Percentiles rank a stretch among this genome's conserved stretches.
phyloP scores from a whole-genome alignment of 2,113 vertebrate species.

The Mugil cephalus region DNA sequence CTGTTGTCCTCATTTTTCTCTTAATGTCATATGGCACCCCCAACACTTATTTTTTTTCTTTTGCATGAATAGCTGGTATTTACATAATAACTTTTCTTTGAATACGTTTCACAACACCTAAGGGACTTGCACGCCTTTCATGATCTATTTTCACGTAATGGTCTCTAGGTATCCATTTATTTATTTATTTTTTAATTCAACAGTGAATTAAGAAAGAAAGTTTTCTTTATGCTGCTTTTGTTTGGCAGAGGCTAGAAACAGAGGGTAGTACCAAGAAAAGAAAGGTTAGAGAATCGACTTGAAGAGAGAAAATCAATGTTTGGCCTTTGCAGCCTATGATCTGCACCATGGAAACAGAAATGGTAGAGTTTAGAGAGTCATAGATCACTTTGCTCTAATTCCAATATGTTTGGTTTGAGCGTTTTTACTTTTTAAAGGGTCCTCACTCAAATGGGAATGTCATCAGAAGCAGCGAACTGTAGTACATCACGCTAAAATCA shows the following conservation, averaged over 20 bases:
- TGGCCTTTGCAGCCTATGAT: conserved; percentile 74
- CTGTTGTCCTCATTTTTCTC: conserved; percentile 20
- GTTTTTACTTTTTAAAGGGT: conserved; percentile 66
- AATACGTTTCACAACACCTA: conserved; percentile 18
- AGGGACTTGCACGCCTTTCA: conserved; percentile 25
- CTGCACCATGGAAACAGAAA: conserved; percentile 77
- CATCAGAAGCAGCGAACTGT: conserved; percentile 60
- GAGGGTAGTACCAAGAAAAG: conserved; percentile 49
- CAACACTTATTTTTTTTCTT: conserved; percentile 15
- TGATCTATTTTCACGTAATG: conserved; percentile 27
- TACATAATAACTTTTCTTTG: neutral
- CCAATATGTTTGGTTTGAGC: conserved; percentile 63
- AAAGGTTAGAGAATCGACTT: conserved; percentile 76
- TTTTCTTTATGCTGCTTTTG: conserved; percentile 37
- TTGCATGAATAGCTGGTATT: neutral
- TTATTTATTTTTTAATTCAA: conserved; percentile 16
- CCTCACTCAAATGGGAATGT: conserved; percentile 51
- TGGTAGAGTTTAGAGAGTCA: conserved; percentile 67
- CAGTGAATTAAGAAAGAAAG: neutral
- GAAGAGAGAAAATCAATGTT: conserved; percentile 72
- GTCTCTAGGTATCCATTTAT: neutral
- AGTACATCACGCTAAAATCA: conserved; percentile 42
- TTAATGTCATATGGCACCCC: neutral
- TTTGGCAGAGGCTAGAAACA: conserved; percentile 49
- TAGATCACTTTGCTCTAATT: conserved; percentile 67